Evolutionary conservation across 2,797 vertebrate genomes (phyloP), one percentile per base, ranked within the genome.

Genomic region (Trachops cirrhosus): DNA sequence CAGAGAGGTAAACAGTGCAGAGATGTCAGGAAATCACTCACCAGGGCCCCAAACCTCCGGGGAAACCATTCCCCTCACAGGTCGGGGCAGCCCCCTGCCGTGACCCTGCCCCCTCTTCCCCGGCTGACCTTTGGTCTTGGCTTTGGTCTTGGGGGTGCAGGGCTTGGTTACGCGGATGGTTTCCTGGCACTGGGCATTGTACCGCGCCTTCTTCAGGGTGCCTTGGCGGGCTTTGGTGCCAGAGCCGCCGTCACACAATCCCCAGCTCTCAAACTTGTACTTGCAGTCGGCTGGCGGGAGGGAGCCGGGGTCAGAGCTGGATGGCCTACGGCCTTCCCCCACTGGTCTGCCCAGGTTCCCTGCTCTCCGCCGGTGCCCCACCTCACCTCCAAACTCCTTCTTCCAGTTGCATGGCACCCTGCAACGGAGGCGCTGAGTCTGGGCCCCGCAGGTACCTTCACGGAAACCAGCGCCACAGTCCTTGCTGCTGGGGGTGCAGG

Each of bases 401-500:
- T 99, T 99, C 99, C 99, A 99, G 99, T 99, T 99, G 98, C 99
- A 99, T 67, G 99, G 99, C 93, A 99, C 99, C 98, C 98, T 99
- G 98, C 99, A 99, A 96, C 98, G 98, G 88, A 99, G 98, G 95
- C 99, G 99, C 97, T 98, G 98, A 0, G 98, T 99, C 87, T 98
- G 99, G 0, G 99, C 98, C 10, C 98, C 98, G 83, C 99, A 99
- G 73, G 98, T 99, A 5, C 99, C 99, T 70, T 99, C 99, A 0
- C 99, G 99, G 96, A 99, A 98, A 0, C 99, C 99, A 2, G 98
- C 91, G 3, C 99, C 99, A 24, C 99, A 99, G 98, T 99, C 99
- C 80, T 99, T 99, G 37, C 97, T 98, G 70, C 99, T 99, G 3
- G 99, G 99, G 57, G 99, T 97, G 24, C 99, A 99, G 68, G 98